phyloP scores from a whole-genome alignment of 1,140 invertebrate genomes.

The Camponotus pennsylvanicus region DNA sequence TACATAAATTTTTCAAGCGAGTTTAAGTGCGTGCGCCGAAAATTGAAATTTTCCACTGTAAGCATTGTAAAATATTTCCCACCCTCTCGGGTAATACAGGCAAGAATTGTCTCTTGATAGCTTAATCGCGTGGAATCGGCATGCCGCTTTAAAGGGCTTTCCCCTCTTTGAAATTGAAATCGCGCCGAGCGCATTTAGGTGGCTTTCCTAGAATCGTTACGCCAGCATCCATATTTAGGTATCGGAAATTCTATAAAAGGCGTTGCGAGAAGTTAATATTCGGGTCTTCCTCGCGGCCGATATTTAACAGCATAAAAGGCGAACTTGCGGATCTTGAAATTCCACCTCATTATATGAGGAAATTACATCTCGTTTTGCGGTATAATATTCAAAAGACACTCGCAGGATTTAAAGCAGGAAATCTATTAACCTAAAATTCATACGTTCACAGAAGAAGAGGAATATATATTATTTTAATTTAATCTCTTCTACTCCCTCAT shows the following conservation, averaged over 20 bases:
- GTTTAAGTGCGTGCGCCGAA: background rate
- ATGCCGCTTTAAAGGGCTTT: slow-evolving; percentile 53
- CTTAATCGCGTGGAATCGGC: slow-evolving; percentile 58
- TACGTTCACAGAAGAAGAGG: no score
- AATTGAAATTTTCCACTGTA: background rate
- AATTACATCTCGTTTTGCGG: background rate
- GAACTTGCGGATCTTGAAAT: slow-evolving; percentile 25
- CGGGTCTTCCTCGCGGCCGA: slow-evolving; percentile 29
- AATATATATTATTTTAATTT: background rate
- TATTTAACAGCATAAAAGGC: slow-evolving; percentile 46
- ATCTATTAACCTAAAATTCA: background rate
- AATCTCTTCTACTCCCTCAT: background rate
- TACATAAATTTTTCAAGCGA: background rate
- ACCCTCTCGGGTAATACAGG: slow-evolving; percentile 18
- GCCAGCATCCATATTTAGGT: slow-evolving; percentile 57
- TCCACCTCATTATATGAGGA: slow-evolving; percentile 11
- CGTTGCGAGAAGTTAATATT: slow-evolving; percentile 57
- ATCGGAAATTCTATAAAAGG: slow-evolving; percentile 63
- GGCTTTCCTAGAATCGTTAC: slow-evolving; percentile 49
- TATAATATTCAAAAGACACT: background rate
- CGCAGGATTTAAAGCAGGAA: background rate
- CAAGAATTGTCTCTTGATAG: slow-evolving; percentile 59
- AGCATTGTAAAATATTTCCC: slow-evolving; percentile 6
- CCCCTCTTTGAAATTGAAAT: slow-evolving; percentile 62
- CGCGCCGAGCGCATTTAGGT: slow-evolving; percentile 52